Percentiles rank a stretch among this genome's conserved stretches.
Conservation (phyloP, 2,888 invertebrate genomes). For the Hermaeophaga mercurialis region DNA sequence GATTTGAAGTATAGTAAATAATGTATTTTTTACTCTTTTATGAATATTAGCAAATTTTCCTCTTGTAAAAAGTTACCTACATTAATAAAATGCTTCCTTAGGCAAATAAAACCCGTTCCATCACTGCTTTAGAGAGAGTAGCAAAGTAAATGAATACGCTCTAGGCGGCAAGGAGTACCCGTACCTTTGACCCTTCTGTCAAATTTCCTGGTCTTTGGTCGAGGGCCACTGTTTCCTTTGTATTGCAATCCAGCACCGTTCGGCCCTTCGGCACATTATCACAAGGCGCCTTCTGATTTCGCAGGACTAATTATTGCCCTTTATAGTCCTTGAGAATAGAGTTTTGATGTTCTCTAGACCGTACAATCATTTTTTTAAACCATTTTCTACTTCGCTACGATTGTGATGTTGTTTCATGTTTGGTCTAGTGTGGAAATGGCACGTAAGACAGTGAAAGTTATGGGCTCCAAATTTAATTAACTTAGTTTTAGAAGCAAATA, state of each 20-base stretch:
- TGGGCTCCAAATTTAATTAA: background rate
- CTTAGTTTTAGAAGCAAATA: no score
- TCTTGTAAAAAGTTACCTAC: no score
- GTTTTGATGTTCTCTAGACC: slow-evolving; percentile 27
- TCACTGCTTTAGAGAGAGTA: slow-evolving; percentile 14
- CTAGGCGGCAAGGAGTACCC: slow-evolving; percentile 38
- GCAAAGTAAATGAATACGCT: slow-evolving; percentile 46
- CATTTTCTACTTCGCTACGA: slow-evolving; percentile 10
- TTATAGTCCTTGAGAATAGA: slow-evolving; percentile 19
- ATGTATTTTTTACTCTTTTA: no score
- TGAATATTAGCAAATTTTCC: no score
- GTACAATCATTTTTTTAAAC: slow-evolving; percentile 23
- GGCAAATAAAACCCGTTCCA: slow-evolving; percentile 19
- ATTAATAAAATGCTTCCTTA: no score
- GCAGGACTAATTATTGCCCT: slow-evolving; percentile 47
- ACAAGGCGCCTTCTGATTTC: slow-evolving; percentile 49
- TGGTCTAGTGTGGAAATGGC: slow-evolving; percentile 16
- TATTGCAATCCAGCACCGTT: slow-evolving; percentile 46
- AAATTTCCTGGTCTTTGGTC: slow-evolving; percentile 56
- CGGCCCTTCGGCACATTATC: slow-evolving; percentile 46
- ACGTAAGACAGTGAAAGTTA: slow-evolving; percentile 1
- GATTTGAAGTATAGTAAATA: no score
- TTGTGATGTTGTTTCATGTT: slow-evolving; percentile 10
- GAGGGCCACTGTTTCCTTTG: slow-evolving; percentile 54
- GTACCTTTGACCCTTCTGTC: slow-evolving; percentile 55